Percentiles rank a stretch among this genome's conserved stretches.
These are phyloP conservation scores for Myiothlypis chrysogaster DNA, from an alignment of 2,797 vertebrate genomes.

Conservation along the genomic window DNA sequence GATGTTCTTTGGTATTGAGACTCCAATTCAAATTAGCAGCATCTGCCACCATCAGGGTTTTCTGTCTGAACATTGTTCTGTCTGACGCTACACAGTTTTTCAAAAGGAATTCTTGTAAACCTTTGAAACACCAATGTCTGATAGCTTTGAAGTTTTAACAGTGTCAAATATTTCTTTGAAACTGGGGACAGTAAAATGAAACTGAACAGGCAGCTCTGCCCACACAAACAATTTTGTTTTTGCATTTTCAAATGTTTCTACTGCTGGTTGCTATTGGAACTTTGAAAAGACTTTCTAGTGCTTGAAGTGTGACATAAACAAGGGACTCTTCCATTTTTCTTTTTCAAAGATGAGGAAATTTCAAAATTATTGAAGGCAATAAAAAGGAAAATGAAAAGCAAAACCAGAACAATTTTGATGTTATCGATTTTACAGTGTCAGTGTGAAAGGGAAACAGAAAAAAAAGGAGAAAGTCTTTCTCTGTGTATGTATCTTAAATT, in stretches of 20 bases:
- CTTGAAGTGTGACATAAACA: not conserved
- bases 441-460: not conserved
- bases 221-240: not conserved
- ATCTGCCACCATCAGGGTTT: not conserved
- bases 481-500: not conserved
- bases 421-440: not conserved
- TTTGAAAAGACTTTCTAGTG: not conserved
- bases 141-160: not conserved
- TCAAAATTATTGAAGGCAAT: not conserved
- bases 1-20: not conserved
- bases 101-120: not conserved
- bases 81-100: not conserved
- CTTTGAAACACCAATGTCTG: not conserved
- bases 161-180: not conserved
- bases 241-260: not conserved
- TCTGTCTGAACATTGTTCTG: not conserved
- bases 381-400: slow-evolving; percentile 6
- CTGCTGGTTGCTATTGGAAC: not conserved
- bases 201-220: not conserved
- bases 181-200: not conserved
- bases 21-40: not conserved
- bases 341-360: not conserved
- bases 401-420: not conserved
- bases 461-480: not conserved
- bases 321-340: not conserved